Percentiles rank a stretch among this genome's conserved stretches.
Evolutionary conservation across 2,113 vertebrate species (phyloP).

Genomic region (Donacobius atricapilla): DNA sequence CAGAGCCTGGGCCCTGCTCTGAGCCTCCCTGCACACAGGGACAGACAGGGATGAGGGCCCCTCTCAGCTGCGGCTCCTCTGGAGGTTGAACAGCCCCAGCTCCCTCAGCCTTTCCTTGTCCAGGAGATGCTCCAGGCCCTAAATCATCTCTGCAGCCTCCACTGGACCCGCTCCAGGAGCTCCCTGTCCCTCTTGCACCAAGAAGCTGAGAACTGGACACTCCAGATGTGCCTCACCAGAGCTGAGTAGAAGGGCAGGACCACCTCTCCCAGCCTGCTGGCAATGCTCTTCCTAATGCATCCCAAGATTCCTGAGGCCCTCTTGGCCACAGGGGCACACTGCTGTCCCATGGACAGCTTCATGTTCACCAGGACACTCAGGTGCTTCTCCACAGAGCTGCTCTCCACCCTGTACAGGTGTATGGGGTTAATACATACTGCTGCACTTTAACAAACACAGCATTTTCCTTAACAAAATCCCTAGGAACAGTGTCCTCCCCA

Average conservation of each 20-base stretch:
- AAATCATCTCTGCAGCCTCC: not conserved
- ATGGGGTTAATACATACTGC: not conserved
- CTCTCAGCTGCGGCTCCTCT: not conserved
- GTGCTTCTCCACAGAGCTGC: not conserved
- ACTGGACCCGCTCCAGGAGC: not conserved
- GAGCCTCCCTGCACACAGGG: not conserved
- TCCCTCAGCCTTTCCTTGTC: not conserved
- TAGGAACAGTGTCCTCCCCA: not conserved
- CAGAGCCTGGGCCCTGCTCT: not conserved
- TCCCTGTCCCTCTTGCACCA: not conserved
- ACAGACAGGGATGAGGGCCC: not conserved
- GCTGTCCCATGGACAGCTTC: not conserved
- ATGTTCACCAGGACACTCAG: not conserved
- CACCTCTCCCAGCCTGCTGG: not conserved
- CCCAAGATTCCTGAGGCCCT: not conserved
- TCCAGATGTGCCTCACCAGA: not conserved
- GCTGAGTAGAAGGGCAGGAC: not conserved
- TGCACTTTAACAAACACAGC: not conserved
- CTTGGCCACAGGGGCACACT: too few relatives aligned
- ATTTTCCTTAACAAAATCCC: not conserved
- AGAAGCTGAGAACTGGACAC: not conserved
- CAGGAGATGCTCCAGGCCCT: not conserved
- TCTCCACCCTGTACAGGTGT: not conserved
- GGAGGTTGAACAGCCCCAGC: rapidly evolving
- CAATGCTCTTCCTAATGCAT: not conserved